Evolutionary conservation across 2,113 vertebrate genomes (phyloP).

Genomic region (Philantomba maxwellii): DNA sequence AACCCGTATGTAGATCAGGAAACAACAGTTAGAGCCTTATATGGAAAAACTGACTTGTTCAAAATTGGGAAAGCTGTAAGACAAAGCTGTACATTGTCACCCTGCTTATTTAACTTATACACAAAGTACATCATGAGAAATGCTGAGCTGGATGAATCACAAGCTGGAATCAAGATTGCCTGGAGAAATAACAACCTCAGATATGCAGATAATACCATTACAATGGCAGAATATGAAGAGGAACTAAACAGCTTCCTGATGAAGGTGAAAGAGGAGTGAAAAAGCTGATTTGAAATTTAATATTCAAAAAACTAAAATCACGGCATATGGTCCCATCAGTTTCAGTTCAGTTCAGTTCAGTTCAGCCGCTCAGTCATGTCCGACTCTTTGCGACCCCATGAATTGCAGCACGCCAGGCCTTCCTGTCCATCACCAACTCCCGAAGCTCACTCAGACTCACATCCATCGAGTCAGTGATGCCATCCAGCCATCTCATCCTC

Average conservation of each 20-base stretch:
- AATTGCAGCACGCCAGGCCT: too few species aligned
- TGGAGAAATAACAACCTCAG: not conserved
- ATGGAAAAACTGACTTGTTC: not conserved
- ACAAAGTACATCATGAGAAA: not conserved
- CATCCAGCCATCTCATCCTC: too few species aligned
- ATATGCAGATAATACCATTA: not conserved
- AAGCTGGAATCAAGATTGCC: not conserved
- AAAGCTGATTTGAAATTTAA: not conserved
- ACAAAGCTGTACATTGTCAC: not conserved
- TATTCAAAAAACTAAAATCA: not conserved
- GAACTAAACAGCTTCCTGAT: not conserved
- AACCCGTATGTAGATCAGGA: not conserved
- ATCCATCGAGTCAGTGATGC: too few species aligned
- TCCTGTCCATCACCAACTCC: too few species aligned
- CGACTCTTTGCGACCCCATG: too few species aligned
- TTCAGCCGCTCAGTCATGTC: too few species aligned
- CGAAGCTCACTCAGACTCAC: too few species aligned
- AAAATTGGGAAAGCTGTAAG: not conserved
- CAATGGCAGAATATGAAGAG: not conserved
- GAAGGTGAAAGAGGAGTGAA: not conserved
- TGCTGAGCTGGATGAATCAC: not conserved
- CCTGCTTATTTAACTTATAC: not conserved
- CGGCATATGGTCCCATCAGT: not conserved
- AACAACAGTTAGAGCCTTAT: not conserved
- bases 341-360: too few species aligned